phyloP scores from a whole-genome alignment of 2,113 vertebrate species.

The Dipodomys merriami region DNA sequence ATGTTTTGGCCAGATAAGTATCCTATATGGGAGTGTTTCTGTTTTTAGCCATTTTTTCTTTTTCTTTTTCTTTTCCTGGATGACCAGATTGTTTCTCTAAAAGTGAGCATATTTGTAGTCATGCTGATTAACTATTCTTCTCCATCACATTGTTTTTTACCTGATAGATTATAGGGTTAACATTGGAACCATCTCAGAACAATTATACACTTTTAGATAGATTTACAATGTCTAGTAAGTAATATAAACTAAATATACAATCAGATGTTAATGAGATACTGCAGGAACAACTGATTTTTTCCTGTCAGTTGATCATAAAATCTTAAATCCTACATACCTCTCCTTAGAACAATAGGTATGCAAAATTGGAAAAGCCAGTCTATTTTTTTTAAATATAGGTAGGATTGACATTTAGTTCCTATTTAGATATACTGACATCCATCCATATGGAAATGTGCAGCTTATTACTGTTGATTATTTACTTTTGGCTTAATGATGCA shows the following conservation, averaged over 20 bases:
- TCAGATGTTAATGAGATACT: background rate
- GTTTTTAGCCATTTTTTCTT: background rate
- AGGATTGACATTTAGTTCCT: conserved; percentile 83
- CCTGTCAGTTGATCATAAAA: conserved; percentile 78
- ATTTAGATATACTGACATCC: conserved; percentile 74
- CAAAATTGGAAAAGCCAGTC: conserved; percentile 77
- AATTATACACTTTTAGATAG: background rate
- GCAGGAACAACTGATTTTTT: background rate
- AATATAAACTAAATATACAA: background rate
- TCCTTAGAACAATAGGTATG: conserved; percentile 57
- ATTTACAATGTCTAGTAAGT: conserved; percentile 6
- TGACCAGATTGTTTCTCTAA: conserved; percentile 11
- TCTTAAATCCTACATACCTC: conserved; percentile 66
- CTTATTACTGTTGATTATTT: conserved; percentile 70
- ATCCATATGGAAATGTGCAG: conserved; percentile 80
- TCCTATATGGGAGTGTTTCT: background rate
- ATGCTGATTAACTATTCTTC: conserved; percentile 28
- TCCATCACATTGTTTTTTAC: background rate
- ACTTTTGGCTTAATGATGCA: conserved; percentile 80
- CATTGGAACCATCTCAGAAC: background rate
- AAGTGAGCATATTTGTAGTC: conserved; percentile 24
- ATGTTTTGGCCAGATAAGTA: conserved; percentile 42
- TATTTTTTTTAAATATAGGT: conserved; percentile 75
- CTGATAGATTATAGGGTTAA: background rate
- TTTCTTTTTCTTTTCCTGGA: background rate